phyloP scores from a whole-genome alignment of 2,113 vertebrate genomes.

The Sinocyclocheilus anophthalmus region DNA sequence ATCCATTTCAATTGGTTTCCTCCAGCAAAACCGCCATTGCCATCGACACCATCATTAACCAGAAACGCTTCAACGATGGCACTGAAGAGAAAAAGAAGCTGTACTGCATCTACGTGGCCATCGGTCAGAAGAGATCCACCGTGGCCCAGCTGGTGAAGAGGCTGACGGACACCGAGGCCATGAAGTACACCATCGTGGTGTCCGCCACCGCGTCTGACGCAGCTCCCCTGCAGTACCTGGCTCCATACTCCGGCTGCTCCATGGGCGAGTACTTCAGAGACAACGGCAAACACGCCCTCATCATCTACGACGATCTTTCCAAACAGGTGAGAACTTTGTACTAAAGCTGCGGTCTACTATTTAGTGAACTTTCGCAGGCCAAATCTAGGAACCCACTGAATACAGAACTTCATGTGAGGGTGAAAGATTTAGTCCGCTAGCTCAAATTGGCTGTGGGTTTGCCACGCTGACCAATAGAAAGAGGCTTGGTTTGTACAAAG shows the following conservation, averaged over 20 bases:
- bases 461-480: neutral
- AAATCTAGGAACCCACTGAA: neutral
- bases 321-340: slow-evolving; percentile 84
- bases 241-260: slow-evolving; percentile 97
- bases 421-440: too few relatives aligned
- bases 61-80: slow-evolving; percentile 95
- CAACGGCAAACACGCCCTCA: slow-evolving; percentile 94
- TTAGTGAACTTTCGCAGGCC: neutral
- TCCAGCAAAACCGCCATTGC: slow-evolving; percentile 96
- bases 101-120: slow-evolving; percentile 98
- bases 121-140: slow-evolving; percentile 98
- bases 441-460: neutral
- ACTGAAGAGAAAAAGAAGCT: slow-evolving; percentile 98
- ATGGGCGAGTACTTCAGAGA: slow-evolving; percentile 99
- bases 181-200: slow-evolving; percentile 99
- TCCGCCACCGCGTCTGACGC: slow-evolving; percentile 97
- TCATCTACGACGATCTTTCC: slow-evolving; percentile 99
- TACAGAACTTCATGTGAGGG: too few relatives aligned
- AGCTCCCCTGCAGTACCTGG: slow-evolving; percentile 96
- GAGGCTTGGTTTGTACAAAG: neutral
- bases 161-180: slow-evolving; percentile 93
- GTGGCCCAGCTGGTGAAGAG: slow-evolving; percentile 98
- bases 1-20: neutral
- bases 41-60: slow-evolving; percentile 98
- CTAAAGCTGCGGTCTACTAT: neutral